Conservation (phyloP, 1,140 invertebrate species). For the Lasioglossum albipes region DNA sequence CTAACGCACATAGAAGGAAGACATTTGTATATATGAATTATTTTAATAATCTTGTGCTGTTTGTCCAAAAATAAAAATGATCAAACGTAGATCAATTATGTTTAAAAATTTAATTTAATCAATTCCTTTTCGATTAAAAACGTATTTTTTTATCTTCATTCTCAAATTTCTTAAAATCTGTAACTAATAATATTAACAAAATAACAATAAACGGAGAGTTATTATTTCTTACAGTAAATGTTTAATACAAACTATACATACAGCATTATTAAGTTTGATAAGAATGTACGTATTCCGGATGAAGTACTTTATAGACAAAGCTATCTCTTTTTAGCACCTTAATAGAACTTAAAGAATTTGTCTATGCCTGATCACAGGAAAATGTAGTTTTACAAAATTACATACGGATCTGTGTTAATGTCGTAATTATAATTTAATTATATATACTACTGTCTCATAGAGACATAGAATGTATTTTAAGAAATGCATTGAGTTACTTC, state of each 20-base stretch:
- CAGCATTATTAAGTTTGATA: constrained; percentile 7
- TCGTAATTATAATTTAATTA: constrained; percentile 16
- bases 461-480: constrained; percentile 33
- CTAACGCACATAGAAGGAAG: constrained; percentile 12
- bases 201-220: not conserved
- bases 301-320: not conserved
- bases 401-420: not conserved
- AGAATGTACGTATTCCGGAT: not conserved
- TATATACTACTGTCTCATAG: constrained; percentile 20
- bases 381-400: constrained; percentile 18
- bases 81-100: not conserved
- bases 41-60: constrained; percentile 30
- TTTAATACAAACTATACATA: constrained; percentile 16
- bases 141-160: not conserved
- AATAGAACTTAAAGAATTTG: not conserved
- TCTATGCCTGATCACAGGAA: not conserved
- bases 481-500: constrained; percentile 39
- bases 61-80: not conserved
- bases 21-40: constrained; percentile 27
- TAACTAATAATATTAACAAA: not conserved
- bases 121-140: not conserved
- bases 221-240: not conserved
- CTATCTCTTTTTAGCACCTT: not conserved
- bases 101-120: not conserved
- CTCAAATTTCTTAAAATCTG: not conserved